Conservation (phyloP, 1,140 invertebrate genomes). For the Himalopsyche phryganea region DNA sequence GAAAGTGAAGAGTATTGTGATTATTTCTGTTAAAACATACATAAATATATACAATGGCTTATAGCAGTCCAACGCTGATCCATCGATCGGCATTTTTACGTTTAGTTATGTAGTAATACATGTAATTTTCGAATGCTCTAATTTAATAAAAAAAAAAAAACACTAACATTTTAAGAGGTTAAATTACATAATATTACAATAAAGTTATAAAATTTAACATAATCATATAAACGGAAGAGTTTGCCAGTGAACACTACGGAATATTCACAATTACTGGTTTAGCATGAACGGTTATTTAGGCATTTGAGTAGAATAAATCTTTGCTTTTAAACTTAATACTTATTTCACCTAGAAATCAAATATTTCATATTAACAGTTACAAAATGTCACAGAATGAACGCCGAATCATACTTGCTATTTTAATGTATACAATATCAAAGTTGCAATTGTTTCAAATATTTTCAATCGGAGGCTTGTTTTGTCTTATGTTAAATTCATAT, state of each 20-base stretch:
- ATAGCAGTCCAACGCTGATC: background rate
- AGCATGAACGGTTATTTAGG: background rate
- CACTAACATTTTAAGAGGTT: background rate
- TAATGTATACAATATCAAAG: too few relatives aligned
- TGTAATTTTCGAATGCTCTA: background rate
- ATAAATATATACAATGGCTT: slow-evolving; percentile 13
- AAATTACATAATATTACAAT: slow-evolving; percentile 1
- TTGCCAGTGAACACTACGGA: background rate
- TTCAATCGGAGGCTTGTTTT: too few relatives aligned
- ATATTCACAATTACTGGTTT: background rate
- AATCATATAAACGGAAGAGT: background rate
- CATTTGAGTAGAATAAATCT: slow-evolving; percentile 3
- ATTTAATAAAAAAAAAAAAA: background rate
- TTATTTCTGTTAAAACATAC: slow-evolving; percentile 7
- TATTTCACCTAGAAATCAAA: background rate
- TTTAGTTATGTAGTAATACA: background rate
- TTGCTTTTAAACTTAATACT: background rate
- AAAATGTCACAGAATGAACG: too few relatives aligned
- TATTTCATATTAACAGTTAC: background rate
- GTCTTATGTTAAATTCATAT: too few relatives aligned
- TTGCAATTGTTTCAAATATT: too few relatives aligned
- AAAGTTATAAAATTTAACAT: background rate
- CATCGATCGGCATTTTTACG: background rate
- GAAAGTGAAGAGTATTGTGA: slow-evolving; percentile 17
- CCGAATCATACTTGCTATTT: too few relatives aligned